phyloP scores from a whole-genome alignment of 2,113 vertebrate genomes.

The Mustela nigripes region DNA sequence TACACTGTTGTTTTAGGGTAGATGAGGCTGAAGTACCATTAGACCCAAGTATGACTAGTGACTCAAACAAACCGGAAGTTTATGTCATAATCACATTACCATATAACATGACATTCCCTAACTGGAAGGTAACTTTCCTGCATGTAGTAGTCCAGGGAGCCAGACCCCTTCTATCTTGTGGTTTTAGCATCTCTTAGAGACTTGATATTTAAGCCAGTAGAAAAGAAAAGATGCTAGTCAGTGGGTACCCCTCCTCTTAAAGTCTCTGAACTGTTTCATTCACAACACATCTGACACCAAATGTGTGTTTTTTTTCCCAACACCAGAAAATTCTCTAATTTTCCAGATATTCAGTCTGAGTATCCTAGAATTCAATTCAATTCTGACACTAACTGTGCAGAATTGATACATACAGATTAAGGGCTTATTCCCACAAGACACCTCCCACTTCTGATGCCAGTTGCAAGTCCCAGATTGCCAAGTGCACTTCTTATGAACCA shows the following conservation, averaged over 20 bases:
- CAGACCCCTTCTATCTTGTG: not conserved
- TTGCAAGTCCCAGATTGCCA: not conserved
- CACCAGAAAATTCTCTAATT: not conserved
- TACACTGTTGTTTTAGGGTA: not conserved
- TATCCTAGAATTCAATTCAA: not conserved
- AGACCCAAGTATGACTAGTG: not conserved
- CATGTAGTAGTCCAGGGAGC: not conserved
- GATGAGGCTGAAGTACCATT: not conserved
- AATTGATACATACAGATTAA: not conserved
- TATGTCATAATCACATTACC: not conserved
- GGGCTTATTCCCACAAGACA: not conserved
- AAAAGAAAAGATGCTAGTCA: not conserved
- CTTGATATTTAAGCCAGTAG: not conserved
- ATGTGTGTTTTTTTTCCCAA: not conserved
- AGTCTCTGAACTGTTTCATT: not conserved
- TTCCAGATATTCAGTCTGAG: not conserved
- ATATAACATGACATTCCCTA: not conserved
- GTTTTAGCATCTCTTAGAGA: not conserved
- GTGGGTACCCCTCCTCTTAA: not conserved
- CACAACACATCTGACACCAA: not conserved
- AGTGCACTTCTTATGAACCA: not conserved
- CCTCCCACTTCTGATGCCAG: not conserved
- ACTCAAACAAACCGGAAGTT: not conserved
- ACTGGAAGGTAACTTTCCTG: not conserved
- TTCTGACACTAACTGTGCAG: not conserved